phyloP scores from a whole-genome alignment of 2,797 vertebrate genomes.

The Gambelia wislizenii region DNA sequence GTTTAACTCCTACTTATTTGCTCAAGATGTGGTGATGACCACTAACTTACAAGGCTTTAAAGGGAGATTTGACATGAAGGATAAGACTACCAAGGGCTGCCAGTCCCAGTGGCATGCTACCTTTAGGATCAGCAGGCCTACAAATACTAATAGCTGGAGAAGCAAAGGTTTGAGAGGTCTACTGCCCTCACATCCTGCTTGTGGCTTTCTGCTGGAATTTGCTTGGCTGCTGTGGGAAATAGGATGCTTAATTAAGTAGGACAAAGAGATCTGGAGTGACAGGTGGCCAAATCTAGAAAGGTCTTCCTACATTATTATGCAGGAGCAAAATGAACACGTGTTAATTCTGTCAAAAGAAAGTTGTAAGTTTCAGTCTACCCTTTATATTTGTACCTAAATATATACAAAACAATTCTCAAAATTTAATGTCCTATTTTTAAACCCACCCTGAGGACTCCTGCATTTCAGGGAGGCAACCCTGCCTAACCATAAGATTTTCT shows the following conservation, averaged over 20 bases:
- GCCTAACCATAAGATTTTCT: neutral
- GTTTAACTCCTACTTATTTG: neutral
- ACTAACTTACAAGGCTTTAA: neutral
- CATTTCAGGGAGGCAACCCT: neutral
- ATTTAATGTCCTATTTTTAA: neutral
- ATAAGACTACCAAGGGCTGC: neutral
- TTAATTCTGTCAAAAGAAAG: neutral
- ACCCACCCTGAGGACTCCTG: slow-evolving; percentile 5
- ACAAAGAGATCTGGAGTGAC: neutral
- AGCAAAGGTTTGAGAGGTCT: neutral
- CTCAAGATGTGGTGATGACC: neutral
- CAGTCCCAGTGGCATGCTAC: neutral
- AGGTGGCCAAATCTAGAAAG: neutral
- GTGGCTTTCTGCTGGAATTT: neutral
- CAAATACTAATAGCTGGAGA: too few species aligned
- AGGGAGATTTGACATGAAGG: neutral
- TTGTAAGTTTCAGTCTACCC: neutral
- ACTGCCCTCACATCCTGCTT: neutral
- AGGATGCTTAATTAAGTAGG: neutral
- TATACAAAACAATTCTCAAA: neutral
- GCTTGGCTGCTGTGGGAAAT: neutral
- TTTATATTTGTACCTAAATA: neutral
- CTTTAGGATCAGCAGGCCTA: neutral
- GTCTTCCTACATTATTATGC: neutral
- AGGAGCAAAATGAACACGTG: neutral